Percentiles rank a stretch among this genome's conserved stretches.
Evolutionary conservation across 2,888 invertebrate species (phyloP).

Genomic region (Leptopilina myrica): DNA sequence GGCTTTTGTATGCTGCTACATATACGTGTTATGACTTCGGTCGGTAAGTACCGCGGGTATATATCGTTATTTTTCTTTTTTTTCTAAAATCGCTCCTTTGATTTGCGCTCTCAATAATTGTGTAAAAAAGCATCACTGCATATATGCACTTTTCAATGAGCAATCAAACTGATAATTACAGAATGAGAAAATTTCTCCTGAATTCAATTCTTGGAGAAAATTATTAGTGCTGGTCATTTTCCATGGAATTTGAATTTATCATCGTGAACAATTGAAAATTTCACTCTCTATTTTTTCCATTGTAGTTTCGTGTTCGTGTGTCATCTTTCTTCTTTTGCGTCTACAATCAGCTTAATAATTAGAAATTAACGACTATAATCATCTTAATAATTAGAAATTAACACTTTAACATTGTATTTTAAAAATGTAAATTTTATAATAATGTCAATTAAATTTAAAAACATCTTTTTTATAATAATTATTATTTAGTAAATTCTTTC

Average conservation of each 20-base stretch:
- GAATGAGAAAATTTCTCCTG: constrained; percentile 4
- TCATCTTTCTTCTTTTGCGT: too few species aligned
- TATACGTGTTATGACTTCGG: constrained; percentile 38
- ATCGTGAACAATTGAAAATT: neutral
- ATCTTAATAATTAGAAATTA: too few species aligned
- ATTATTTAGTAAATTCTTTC: too few species aligned
- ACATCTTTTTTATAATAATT: too few species aligned
- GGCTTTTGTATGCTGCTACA: neutral
- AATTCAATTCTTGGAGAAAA: neutral
- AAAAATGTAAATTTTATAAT: too few species aligned
- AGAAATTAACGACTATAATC: too few species aligned
- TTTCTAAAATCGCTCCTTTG: constrained; percentile 54
- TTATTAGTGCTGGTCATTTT: neutral
- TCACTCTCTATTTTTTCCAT: neutral
- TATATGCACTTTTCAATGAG: neutral
- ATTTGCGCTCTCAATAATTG: constrained; percentile 47
- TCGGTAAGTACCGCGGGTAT: constrained; percentile 54
- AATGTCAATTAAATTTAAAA: too few species aligned
- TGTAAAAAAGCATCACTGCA: neutral
- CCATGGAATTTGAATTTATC: neutral
- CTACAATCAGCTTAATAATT: too few species aligned
- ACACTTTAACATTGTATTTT: too few species aligned
- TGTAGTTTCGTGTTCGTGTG: too few species aligned
- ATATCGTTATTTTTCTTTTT: constrained; percentile 55
- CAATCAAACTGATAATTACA: neutral